Base-by-base conservation (phyloP, 2,113 vertebrate species). In the Corydoras sp. region DNA sequence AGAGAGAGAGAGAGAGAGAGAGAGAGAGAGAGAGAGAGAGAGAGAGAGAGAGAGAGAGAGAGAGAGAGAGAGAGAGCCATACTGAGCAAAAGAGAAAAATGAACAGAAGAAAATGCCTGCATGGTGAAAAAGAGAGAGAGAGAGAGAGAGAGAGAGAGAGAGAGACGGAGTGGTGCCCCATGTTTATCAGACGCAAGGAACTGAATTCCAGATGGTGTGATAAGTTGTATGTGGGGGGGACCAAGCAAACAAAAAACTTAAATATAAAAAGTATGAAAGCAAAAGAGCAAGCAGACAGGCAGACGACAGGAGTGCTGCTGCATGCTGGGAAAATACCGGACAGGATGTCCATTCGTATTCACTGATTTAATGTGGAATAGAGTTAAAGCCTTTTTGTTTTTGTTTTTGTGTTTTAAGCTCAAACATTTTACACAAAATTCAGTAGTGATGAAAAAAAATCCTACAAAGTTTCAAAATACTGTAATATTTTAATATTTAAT, bases 181-280 rank as follows among this genome's bases (percentile, higher is more conserved):
- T 85, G 86, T 85, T 88, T 87, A 84, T 84, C 84, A 82, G 82
- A 76, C 79, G 65, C 79, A 71, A 80, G 79, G 85, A 85, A 81
- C 78, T 85, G 81, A 83, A 85, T 87, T 87, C 84, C 83, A 84
- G 88, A 90, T 88, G 76, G 68, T 24, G 72, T 82, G 88, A 90
- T 89, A 86, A 84, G 81, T 32, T 58, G 55, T 43, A 8, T 5
- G 35, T 43, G 68, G 50, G 69, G 77, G 76, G 80, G 84, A 86
- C 88, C 79, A 86, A 88, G 82, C 87, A 89, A 88, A 87, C 85
- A 86, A 83, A 86, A 86, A 81, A 87, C 81, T 64, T 72, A 82
- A 82, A 88, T 86, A 87, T 87, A 88, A 83, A 88, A 85, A 84
- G 80, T 81, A 48, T 69, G 30, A 69, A 76, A 77, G 73, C 65